Evolutionary conservation across 37 sponge, comb jelly and placozoan genomes (phyloP), one percentile per base, ranked within the genome.

Genomic region (Sycon ciliatum): DNA sequence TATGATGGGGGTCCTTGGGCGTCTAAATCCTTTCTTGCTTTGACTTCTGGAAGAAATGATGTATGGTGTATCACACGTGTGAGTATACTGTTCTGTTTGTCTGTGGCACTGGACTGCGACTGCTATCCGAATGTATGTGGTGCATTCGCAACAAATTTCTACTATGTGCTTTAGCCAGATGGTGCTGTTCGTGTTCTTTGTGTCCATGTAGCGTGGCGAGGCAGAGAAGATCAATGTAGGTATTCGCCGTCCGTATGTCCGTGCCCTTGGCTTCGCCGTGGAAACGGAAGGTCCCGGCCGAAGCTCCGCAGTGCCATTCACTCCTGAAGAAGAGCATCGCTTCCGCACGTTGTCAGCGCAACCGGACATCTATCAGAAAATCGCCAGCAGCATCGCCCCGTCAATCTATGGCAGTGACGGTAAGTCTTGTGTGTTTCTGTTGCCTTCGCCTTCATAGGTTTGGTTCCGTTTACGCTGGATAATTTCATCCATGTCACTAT

Each of bases 321-420:
- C 94, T 20, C 82, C 99, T 9, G 77, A 78, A 32, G 99, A 98
- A 68, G 94, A 93, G 67, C 94, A 90, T 35, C 79, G 87, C 37
- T 39, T 98, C 72, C 77, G 84, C 27, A 78, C 60, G 30, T 71
- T 98, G 37, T 73, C 99, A 0, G 83, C 83, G 3, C 72, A 85
- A 9, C 89, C 89, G 2, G 91, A 93, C 70, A 75, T 98, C 30
- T 87, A 93, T 62, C 82, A 91, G 65, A 39, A 80, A 6, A 69
- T 91, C 28, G 78, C 92, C 9, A 71, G 78, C 32, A 84, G 82
- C 46, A 80, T 89, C 28, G 93, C 99, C 4, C 99, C 99, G 58
- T 98, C 99, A 70, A 98, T 98, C 31, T 98, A 82, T 87, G 99
- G 99, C 22, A 89, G 99, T 39, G 52, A 78, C 13, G 89, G 91